Evolutionary conservation across 2,888 invertebrate species (phyloP).

Genomic region (Psylliodes chrysocephalus): DNA sequence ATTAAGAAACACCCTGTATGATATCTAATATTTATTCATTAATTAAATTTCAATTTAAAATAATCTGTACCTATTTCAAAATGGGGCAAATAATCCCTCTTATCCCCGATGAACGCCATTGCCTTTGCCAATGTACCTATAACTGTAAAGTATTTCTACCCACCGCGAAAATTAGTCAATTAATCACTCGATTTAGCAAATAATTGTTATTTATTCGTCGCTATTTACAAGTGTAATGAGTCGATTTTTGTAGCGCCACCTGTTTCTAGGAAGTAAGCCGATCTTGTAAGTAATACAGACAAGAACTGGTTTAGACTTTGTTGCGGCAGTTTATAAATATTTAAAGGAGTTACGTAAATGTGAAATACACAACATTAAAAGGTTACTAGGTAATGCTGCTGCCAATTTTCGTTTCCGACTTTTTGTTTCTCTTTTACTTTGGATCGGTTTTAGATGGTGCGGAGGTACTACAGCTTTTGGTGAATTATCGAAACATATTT

Average conservation of each 20-base stretch:
- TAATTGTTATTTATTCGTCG: neutral
- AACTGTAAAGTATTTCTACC: too few relatives aligned
- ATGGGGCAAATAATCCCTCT: too few relatives aligned
- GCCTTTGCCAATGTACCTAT: too few relatives aligned
- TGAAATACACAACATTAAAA: constrained; percentile 36
- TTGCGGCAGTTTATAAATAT: constrained; percentile 34
- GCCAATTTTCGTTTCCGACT: constrained; percentile 21
- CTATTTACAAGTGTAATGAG: constrained; percentile 10
- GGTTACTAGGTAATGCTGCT: constrained; percentile 42
- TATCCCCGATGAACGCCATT: too few relatives aligned
- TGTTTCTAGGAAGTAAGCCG: constrained; percentile 35
- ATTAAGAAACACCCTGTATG: too few relatives aligned
- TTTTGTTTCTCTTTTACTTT: constrained; percentile 31
- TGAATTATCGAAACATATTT: too few relatives aligned
- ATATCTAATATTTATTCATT: too few relatives aligned
- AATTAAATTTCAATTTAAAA: too few relatives aligned
- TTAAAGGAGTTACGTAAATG: constrained; percentile 35
- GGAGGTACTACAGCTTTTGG: too few relatives aligned
- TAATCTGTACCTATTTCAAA: too few relatives aligned
- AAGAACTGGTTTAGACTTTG: constrained; percentile 34
- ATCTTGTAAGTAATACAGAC: constrained; percentile 13
- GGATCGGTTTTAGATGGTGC: too few relatives aligned
- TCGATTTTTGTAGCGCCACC: constrained; percentile 37
- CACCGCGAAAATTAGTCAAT: neutral
- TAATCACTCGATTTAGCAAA: neutral